phyloP scores from a whole-genome alignment of 2,888 invertebrate species.

The Panorpa germanica region DNA sequence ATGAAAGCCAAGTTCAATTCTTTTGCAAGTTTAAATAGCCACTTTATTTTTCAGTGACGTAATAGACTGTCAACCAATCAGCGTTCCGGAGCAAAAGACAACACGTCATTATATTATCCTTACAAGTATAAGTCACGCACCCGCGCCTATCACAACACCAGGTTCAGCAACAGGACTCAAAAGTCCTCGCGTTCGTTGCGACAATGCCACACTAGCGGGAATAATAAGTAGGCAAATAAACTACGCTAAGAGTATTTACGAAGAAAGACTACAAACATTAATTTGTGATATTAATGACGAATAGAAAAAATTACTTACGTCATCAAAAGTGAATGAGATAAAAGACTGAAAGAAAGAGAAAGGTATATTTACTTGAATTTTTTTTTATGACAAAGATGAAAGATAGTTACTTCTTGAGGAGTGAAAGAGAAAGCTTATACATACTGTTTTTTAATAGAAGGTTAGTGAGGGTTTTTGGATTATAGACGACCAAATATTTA shows the following conservation, averaged over 20 bases:
- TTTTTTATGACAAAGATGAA: too few relatives aligned
- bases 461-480: too few relatives aligned
- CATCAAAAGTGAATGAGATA: too few relatives aligned
- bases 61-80: conserved; percentile 20
- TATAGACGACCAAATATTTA: too few relatives aligned
- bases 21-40: too few relatives aligned
- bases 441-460: too few relatives aligned
- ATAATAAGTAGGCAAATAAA: conserved; percentile 44
- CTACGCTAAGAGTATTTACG: conserved; percentile 70
- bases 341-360: too few relatives aligned
- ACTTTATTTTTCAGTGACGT: conserved; percentile 17
- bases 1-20: background rate
- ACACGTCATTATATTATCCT: conserved; percentile 24
- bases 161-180: conserved; percentile 22
- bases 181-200: conserved; percentile 53
- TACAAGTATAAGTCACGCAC: conserved; percentile 22
- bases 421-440: too few relatives aligned
- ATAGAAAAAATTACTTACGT: too few relatives aligned
- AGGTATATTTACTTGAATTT: too few relatives aligned
- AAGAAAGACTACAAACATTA: conserved; percentile 61
- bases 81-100: conserved; percentile 12
- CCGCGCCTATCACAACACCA: conserved; percentile 21
- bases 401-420: too few relatives aligned
- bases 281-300: conserved; percentile 17
- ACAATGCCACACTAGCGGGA: conserved; percentile 42